phyloP scores from a whole-genome alignment of 2,113 vertebrate genomes.

The Mellivora capensis region DNA sequence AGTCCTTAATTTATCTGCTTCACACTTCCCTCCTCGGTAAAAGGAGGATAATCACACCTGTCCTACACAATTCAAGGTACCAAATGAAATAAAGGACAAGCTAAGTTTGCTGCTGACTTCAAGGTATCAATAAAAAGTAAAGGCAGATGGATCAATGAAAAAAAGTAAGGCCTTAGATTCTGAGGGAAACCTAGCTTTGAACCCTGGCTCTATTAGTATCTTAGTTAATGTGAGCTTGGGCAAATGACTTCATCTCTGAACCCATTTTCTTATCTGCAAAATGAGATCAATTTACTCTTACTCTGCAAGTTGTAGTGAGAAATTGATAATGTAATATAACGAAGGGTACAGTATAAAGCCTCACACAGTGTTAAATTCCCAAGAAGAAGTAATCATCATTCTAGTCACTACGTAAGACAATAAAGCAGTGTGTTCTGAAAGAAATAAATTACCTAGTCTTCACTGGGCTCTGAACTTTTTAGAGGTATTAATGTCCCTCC shows the following conservation, averaged over 20 bases:
- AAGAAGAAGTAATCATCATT: neutral
- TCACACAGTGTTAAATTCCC: neutral
- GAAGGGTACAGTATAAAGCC: neutral
- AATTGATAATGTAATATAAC: neutral
- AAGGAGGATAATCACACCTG: neutral
- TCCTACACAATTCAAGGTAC: neutral
- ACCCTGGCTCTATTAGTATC: neutral
- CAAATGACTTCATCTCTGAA: neutral
- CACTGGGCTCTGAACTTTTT: neutral
- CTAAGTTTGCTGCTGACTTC: neutral
- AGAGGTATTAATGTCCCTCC: neutral
- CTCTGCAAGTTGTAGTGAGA: neutral
- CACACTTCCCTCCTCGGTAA: neutral
- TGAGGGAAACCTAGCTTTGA: slow-evolving; percentile 6
- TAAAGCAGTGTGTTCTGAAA: neutral
- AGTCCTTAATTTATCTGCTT: neutral
- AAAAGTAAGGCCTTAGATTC: neutral
- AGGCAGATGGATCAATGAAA: neutral
- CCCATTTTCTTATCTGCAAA: neutral
- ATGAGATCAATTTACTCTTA: neutral
- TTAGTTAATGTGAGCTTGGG: neutral
- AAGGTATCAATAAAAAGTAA: neutral
- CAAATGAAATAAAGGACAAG: neutral
- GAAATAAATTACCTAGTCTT: slow-evolving; percentile 8
- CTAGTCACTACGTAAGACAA: neutral